Evolutionary conservation across 2,113 vertebrate species (phyloP), one percentile per base, ranked within the genome.

Genomic region (Oreochromis niloticus): DNA sequence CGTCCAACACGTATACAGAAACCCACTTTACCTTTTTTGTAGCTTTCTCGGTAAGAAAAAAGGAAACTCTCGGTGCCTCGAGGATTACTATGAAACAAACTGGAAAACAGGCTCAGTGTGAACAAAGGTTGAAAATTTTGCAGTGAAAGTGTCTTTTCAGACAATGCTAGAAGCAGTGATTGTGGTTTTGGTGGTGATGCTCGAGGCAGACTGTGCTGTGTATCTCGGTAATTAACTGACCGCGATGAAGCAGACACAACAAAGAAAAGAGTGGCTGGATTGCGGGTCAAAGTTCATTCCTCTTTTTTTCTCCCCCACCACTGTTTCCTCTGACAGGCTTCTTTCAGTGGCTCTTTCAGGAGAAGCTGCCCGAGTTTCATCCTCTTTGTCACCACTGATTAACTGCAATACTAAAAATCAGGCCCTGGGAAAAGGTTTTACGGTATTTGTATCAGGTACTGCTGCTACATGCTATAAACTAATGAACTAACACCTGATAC

Each of bases 201-300:
- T 55, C 1, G 55, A 87, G 88, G 92, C 89, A 75, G 82, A 91
- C 93, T 48, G 88, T 9, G 56, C 73, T 30, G 87, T 59, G 73
- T 52, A 78, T 82, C 89, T 68, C 85, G 48, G 86, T 91, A 93
- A 96, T 95, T 94, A 93, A 94, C 84, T 88, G 89, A 80, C 82
- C 6, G 80, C 78, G 91, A 93, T 95, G 95, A 94, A 90, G 82
- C 88, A 82, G 89, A 75, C 80, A 27, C 34, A 32, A n/a, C 78
- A 57, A 79, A 84, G 86, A 91, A 89, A 89, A 88, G 90, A 86
- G 85, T 22, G 84, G 85, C 85, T 82, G 84, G 90, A 88, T 80
- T 55, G 52, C 27, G 32, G 93, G 94, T 95, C 92, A 95, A 83
- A 95, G 93, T 88, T 90, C 80, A 89, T 19, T 73, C 52, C 71